Percentiles rank a stretch among this genome's conserved stretches.
Conservation (phyloP, 2,113 vertebrate genomes). For the Ellobius talpinus region DNA sequence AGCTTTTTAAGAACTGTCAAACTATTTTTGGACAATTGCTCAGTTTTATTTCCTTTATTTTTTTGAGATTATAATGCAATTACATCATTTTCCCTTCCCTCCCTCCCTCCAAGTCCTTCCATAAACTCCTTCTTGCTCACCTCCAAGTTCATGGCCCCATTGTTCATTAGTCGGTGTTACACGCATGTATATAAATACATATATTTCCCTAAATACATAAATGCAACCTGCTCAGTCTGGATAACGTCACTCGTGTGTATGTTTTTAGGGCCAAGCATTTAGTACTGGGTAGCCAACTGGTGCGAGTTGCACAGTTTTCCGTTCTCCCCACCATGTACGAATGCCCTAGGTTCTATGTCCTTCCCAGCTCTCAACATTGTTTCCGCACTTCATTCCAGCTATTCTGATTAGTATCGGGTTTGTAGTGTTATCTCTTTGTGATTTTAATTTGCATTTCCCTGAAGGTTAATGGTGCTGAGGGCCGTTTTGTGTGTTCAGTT, state of each 20-base stretch:
- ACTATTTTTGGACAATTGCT: neutral
- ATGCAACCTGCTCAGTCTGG: neutral
- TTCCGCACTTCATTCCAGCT: neutral
- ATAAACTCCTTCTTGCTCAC: neutral
- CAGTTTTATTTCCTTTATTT: neutral
- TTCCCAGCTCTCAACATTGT: neutral
- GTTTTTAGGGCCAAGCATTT: neutral
- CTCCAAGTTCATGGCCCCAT: neutral
- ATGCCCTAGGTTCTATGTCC: neutral
- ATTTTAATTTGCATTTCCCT: neutral
- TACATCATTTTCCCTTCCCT: neutral
- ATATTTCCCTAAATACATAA: neutral
- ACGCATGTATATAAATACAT: neutral
- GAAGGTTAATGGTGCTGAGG: neutral
- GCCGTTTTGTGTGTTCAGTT: neutral
- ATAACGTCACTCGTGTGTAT: neutral
- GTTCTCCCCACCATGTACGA: neutral
- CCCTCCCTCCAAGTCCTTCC: neutral
- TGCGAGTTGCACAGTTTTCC: neutral
- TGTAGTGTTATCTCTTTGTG: neutral
- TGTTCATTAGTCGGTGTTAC: neutral
- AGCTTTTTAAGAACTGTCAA: neutral
- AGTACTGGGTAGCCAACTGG: neutral
- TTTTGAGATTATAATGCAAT: neutral
- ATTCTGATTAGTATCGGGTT: neutral